phyloP scores from a whole-genome alignment of 2,888 invertebrate genomes.

The Flabesymbios commensalis region DNA sequence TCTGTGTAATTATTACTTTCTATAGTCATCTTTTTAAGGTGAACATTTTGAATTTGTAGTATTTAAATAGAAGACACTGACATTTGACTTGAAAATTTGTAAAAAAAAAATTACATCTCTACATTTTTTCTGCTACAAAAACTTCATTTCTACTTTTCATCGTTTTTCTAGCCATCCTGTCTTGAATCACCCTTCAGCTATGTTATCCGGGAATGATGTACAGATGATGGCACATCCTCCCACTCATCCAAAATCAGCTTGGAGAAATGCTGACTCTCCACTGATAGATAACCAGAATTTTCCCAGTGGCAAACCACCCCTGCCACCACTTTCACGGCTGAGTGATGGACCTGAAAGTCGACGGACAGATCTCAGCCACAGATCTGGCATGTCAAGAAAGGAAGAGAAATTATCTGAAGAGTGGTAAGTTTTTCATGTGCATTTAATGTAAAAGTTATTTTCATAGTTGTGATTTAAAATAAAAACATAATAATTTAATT shows the following conservation, averaged over 20 bases:
- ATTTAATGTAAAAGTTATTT: background rate
- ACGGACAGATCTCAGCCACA: conserved; percentile 25
- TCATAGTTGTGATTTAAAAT: background rate
- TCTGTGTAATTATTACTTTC: too few relatives aligned
- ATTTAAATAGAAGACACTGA: too few relatives aligned
- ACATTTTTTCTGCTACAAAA: too few relatives aligned
- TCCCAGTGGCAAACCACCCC: conserved; percentile 34
- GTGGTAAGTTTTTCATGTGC: conserved; percentile 37
- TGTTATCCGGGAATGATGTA: too few relatives aligned
- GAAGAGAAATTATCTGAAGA: conserved; percentile 51
- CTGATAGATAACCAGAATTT: background rate
- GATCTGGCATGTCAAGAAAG: conserved; percentile 30
- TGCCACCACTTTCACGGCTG: conserved; percentile 45
- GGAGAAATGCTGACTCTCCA: conserved; percentile 23
- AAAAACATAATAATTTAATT: too few relatives aligned
- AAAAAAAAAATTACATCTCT: too few relatives aligned
- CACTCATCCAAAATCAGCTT: background rate
- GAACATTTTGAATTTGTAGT: too few relatives aligned
- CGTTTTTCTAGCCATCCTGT: conserved; percentile 41
- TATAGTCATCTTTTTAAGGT: too few relatives aligned
- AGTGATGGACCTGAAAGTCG: conserved; percentile 30
- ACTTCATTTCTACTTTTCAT: background rate
- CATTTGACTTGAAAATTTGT: too few relatives aligned
- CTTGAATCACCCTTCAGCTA: conserved; percentile 22
- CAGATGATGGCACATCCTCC: conserved; percentile 3